Evolutionary conservation across 2,888 invertebrate genomes (phyloP).

Genomic region (Catonia carolina): DNA sequence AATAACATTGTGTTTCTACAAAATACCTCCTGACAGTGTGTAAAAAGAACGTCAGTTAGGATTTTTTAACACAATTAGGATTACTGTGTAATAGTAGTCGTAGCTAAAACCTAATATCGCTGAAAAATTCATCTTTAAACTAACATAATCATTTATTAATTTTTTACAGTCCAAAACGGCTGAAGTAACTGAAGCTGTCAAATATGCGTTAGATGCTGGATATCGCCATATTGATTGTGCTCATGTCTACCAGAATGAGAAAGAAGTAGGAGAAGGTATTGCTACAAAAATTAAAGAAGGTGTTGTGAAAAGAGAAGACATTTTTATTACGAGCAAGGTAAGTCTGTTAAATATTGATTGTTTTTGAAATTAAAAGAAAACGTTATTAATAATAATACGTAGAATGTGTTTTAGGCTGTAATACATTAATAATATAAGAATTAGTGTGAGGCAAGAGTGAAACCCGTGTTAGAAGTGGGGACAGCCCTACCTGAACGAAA

Average conservation of each 20-base stretch:
- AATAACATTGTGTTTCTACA: no score
- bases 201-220: constrained; percentile 66
- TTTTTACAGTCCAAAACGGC: constrained; percentile 56
- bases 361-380: no score
- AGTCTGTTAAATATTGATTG: neutral
- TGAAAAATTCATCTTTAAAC: no score
- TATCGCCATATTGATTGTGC: constrained; percentile 74
- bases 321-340: constrained; percentile 62
- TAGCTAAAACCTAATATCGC: neutral
- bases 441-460: no score
- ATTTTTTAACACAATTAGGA: no score
- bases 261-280: constrained; percentile 60
- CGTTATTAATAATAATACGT: neutral
- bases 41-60: no score
- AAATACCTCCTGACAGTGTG: no score
- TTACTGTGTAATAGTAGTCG: neutral
- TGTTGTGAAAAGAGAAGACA: constrained; percentile 58
- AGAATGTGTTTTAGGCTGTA: neutral
- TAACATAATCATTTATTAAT: neutral
- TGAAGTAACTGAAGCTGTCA: constrained; percentile 57
- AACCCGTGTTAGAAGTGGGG: no score
- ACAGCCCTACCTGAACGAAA: no score
- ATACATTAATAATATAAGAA: no score
- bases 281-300: constrained; percentile 57
- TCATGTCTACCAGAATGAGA: constrained; percentile 61